These are phyloP conservation scores for Agapostemon virescens DNA, from an alignment of 2,888 invertebrate species.

Conservation along the genomic window DNA sequence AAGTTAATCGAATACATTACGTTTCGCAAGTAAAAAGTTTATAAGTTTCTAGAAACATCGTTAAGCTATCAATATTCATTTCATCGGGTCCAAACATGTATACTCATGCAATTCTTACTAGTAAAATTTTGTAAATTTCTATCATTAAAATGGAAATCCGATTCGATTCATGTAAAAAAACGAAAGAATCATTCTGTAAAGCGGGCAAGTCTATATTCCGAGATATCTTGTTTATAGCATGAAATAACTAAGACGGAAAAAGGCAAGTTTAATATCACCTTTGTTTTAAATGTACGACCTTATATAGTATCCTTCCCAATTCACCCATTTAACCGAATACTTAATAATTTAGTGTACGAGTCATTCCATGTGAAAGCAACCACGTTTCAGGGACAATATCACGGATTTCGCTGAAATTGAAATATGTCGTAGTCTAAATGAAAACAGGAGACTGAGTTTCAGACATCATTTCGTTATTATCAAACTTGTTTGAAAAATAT, in stretches of 20 bases:
- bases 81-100: neutral
- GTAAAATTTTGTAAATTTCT: neutral
- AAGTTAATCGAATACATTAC: constrained; percentile 23
- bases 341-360: constrained; percentile 41
- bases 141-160: neutral
- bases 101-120: neutral
- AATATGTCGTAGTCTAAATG: no score
- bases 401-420: no score
- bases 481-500: no score
- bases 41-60: constrained; percentile 2
- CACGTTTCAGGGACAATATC: no score
- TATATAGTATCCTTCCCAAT: constrained; percentile 78
- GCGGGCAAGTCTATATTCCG: constrained; percentile 58
- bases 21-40: constrained; percentile 6
- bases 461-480: no score
- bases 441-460: no score
- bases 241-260: constrained; percentile 31
- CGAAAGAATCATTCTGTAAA: constrained; percentile 54
- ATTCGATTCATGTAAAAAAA: neutral
- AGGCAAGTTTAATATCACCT: constrained; percentile 25
- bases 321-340: constrained; percentile 67
- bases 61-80: constrained; percentile 7
- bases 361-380: no score
- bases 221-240: constrained; percentile 39
- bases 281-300: constrained; percentile 64